Evolutionary conservation across 2,113 vertebrate species (phyloP).

Genomic region (Zosterops pallidus): DNA sequence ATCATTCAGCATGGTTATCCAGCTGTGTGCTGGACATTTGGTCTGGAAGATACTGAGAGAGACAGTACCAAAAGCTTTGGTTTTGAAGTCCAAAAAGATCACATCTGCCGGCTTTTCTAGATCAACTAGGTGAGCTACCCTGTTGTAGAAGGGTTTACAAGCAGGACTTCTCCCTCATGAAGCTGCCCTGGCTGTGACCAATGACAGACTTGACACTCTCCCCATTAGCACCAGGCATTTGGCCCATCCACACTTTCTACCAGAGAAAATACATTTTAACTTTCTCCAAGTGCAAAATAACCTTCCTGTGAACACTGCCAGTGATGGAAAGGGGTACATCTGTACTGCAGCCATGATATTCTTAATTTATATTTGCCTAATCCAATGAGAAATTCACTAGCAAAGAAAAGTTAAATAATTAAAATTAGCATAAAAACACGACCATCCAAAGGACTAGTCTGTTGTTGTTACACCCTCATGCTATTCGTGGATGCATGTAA

Average conservation of each 20-base stretch:
- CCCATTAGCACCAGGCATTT: background rate
- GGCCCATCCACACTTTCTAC: background rate
- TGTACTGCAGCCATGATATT: background rate
- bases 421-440: background rate
- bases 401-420: background rate
- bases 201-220: accelerated
- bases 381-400: background rate
- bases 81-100: background rate
- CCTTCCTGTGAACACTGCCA: background rate
- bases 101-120: background rate
- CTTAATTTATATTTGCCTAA: background rate
- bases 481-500: background rate
- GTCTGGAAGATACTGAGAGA: background rate
- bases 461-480: background rate
- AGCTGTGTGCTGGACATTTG: background rate
- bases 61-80: background rate
- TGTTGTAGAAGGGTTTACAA: background rate
- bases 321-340: background rate
- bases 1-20: background rate
- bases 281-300: background rate
- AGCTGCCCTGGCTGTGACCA: background rate
- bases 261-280: background rate
- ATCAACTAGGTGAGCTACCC: too few relatives aligned
- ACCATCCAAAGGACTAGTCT: background rate
- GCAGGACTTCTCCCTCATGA: background rate